Conservation (phyloP, 2,797 vertebrate species). For the Thalassophryne amazonica region DNA sequence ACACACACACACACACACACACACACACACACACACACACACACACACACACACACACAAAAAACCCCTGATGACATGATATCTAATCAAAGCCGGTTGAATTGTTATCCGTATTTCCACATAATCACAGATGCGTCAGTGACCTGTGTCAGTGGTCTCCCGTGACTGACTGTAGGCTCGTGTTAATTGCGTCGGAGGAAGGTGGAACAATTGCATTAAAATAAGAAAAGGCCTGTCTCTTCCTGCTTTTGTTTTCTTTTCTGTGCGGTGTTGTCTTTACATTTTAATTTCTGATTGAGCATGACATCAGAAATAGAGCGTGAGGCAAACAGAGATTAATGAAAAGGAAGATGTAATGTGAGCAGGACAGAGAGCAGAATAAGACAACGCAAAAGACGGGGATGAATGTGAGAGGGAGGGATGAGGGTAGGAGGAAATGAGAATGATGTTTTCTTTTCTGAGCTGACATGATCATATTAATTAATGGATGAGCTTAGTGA, state of each 20-base stretch:
- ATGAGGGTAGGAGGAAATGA: slow-evolving; percentile 25
- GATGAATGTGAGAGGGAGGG: slow-evolving; percentile 7
- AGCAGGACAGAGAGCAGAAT: background rate
- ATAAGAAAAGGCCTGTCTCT: background rate
- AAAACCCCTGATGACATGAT: too few species aligned
- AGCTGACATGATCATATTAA: slow-evolving; percentile 65
- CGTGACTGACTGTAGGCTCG: slow-evolving; percentile 5
- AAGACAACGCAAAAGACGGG: background rate
- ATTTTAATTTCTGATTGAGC: slow-evolving; percentile 6
- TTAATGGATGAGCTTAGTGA: slow-evolving; percentile 64
- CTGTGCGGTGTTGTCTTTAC: background rate
- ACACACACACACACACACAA: too few species aligned
- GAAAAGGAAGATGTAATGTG: background rate
- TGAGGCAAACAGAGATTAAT: background rate
- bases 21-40: too few species aligned
- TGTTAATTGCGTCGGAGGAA: slow-evolving; percentile 8
- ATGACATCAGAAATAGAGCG: background rate
- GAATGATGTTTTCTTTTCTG: slow-evolving; percentile 53
- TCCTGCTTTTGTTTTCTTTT: slow-evolving; percentile 1
- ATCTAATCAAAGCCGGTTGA: too few species aligned
- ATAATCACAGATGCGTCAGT: slow-evolving; percentile 22
- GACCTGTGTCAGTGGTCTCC: background rate
- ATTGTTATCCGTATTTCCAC: too few species aligned
- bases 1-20: too few species aligned
- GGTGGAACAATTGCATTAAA: too few species aligned